phyloP scores from a whole-genome alignment of 1,140 invertebrate genomes.

The Meteorus sp. region DNA sequence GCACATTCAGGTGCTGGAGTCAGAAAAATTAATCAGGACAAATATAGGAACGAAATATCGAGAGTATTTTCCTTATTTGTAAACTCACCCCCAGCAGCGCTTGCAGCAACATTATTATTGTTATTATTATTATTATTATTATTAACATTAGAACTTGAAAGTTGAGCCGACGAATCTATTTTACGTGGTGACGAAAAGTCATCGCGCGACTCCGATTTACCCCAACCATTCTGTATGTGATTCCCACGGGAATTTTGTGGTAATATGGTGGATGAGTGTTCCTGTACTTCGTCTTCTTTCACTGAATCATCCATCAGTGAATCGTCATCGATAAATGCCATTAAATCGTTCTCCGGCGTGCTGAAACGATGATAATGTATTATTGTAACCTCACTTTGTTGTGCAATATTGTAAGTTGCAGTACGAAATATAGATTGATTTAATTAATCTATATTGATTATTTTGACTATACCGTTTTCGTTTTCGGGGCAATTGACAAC shows the following conservation, averaged over 20 bases:
- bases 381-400: too few species aligned
- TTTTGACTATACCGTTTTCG: slow-evolving; percentile 11
- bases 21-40: not conserved
- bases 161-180: slow-evolving; percentile 34
- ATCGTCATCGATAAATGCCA: slow-evolving; percentile 60
- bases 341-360: slow-evolving; percentile 56
- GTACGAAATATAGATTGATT: not conserved
- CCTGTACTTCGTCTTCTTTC: slow-evolving; percentile 37
- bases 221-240: slow-evolving; percentile 51
- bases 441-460: not conserved
- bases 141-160: slow-evolving; percentile 40
- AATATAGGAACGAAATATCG: slow-evolving; percentile 26
- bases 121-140: slow-evolving; percentile 60
- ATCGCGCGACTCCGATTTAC: slow-evolving; percentile 31
- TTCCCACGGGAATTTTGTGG: slow-evolving; percentile 35
- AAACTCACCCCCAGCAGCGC: slow-evolving; percentile 14
- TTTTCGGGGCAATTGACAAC: not conserved
- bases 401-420: too few species aligned
- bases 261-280: slow-evolving; percentile 38
- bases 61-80: slow-evolving; percentile 21
- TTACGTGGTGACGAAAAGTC: slow-evolving; percentile 31
- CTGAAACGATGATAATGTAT: slow-evolving; percentile 32
- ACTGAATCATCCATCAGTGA: slow-evolving; percentile 46
- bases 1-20: slow-evolving; percentile 38
- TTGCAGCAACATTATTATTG: slow-evolving; percentile 51